Base-by-base conservation (phyloP, 2,797 vertebrate species). In the Pagetopsis macropterus region DNA sequence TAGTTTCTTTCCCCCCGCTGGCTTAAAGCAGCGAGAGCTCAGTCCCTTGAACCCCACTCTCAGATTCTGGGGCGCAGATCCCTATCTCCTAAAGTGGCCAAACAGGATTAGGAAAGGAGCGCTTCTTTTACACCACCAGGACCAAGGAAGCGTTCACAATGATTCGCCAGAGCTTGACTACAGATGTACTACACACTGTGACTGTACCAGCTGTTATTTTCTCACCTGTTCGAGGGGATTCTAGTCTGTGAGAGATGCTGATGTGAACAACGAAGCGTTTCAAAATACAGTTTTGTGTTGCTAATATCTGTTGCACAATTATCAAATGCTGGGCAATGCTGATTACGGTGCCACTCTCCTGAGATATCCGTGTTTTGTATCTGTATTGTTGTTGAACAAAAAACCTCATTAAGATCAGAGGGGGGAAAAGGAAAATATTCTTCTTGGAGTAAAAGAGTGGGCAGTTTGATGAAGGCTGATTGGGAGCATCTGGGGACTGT, bases 401-500 rank as follows among this genome's bases (percentile, higher is more conserved):
- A 86, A 59, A 66, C 19, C 83, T 89, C 77, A 82, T 91, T 87
- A 89, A 84, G 81, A 86, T 88, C 74, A 82, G 81, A 75, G 45
- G 57, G 45, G 12, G 13, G 37, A 17, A 17, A 46, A 75, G 37
- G 73, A 59, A 84, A 80, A 71, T 63, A 63, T 74, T 78, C 60
- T 70, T 85, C 67, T 75, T 68, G 14, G 72, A 78, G 70, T 70
- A 59, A 81, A 83, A 70, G 71, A 85, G 85, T 87, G 81, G 77
- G 94, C 93, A 91, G 94, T 94, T 96, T 96, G 96, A 96, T 97
- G 95, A 95, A 93, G 93, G 90, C 94, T 96, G 96, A 97, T 97
- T 96, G 96, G 93, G 94, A 95, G 96, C 96, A 96, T 97, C 96
- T 97, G 96, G 96, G 96, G 95, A 95, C 94, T 96, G 95, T 96